These are phyloP conservation scores for Danio kyathit DNA, from an alignment of 2,797 vertebrate species.

Conservation along the genomic window DNA sequence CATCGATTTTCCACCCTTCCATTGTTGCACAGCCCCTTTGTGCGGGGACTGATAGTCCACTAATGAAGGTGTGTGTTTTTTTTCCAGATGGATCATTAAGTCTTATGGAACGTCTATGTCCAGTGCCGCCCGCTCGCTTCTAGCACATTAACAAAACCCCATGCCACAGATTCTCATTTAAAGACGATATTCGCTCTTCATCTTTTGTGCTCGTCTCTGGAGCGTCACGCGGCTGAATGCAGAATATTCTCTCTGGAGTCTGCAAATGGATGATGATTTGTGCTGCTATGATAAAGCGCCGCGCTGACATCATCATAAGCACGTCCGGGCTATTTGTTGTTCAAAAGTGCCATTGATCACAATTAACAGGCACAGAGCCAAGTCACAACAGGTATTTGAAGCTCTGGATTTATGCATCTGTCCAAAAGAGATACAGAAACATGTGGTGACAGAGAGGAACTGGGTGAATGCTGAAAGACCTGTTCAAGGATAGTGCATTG, in stretches of 20 bases:
- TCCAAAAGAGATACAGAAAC: conserved; percentile 33
- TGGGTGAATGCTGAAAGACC: conserved; percentile 60
- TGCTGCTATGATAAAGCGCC: conserved; percentile 2
- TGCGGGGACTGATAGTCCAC: conserved; percentile 50
- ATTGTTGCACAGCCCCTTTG: conserved; percentile 32
- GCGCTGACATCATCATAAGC: background rate
- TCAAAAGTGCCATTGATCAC: conserved; percentile 46
- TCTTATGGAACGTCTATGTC: conserved; percentile 25
- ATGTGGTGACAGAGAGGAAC: conserved; percentile 19
- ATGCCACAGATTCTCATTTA: conserved; percentile 29
- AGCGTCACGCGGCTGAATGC: background rate
- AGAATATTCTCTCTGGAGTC: conserved; percentile 1
- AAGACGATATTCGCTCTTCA: conserved; percentile 16
- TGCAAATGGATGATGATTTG: conserved; percentile 25
- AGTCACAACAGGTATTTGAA: background rate
- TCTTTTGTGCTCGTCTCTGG: background rate
- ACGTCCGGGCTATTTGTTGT: conserved; percentile 10
- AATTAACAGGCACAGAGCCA: conserved; percentile 3
- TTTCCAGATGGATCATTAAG: conserved; percentile 52
- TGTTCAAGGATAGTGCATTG: conserved; percentile 68
- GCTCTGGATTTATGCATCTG: conserved; percentile 26
- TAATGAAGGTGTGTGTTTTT: conserved; percentile 50
- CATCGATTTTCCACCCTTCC: conserved; percentile 51
- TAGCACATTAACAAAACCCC: conserved; percentile 48
- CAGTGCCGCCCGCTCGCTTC: conserved; percentile 31